Conservation (phyloP, 2,113 vertebrate species). For the Otolemur garnettii region DNA sequence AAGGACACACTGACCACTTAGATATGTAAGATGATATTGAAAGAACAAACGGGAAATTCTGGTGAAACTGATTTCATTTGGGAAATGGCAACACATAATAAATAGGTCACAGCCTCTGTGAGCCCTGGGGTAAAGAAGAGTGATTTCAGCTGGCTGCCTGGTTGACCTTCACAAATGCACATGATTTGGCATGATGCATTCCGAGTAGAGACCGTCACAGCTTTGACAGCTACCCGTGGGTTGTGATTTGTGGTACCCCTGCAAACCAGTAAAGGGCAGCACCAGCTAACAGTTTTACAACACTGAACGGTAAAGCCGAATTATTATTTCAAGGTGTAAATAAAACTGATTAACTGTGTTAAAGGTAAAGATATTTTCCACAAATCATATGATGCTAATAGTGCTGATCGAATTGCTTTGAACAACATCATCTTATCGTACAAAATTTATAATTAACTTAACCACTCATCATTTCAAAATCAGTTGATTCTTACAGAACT, state of each 20-base stretch:
- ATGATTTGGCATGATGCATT: neutral
- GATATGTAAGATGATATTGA: neutral
- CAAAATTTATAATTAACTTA: neutral
- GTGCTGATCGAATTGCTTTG: neutral
- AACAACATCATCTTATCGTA: neutral
- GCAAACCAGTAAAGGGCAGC: conserved; percentile 84
- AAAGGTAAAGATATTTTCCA: neutral
- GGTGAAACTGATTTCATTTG: neutral
- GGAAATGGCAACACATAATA: neutral
- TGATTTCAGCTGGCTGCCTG: neutral
- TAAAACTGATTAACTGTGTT: neutral
- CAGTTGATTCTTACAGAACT: neutral
- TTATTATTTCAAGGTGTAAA: neutral
- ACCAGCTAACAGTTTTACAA: conserved; percentile 78
- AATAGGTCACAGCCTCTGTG: neutral
- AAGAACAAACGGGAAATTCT: conserved; percentile 32
- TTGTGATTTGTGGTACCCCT: conserved; percentile 81
- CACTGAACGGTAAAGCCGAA: conserved; percentile 39
- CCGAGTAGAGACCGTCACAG: neutral
- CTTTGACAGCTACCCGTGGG: conserved; percentile 65
- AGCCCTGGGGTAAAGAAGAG: neutral
- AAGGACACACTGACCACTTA: neutral
- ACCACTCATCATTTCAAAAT: conserved; percentile 19
- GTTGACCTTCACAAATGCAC: neutral
- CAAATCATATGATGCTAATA: conserved; percentile 2